Evolutionary conservation across 2,888 invertebrate genomes (phyloP).

Genomic region (Chrysodeixis includens): DNA sequence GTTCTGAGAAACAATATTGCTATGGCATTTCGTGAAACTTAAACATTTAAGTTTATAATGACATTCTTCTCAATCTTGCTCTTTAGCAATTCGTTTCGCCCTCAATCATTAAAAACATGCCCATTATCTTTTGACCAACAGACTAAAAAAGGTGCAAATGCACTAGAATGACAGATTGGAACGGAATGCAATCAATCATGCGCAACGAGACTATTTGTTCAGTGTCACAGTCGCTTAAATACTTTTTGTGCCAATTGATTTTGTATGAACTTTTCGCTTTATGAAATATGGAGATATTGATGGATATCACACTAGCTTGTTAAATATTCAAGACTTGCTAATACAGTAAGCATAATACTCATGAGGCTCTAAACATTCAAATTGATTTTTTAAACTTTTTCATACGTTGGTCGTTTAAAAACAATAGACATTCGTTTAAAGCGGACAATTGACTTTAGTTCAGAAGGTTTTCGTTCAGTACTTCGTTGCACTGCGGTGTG

Average conservation of each 20-base stretch:
- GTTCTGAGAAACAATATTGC: neutral
- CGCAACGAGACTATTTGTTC: conserved; percentile 18
- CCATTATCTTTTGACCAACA: neutral
- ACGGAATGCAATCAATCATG: conserved; percentile 34
- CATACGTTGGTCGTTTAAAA: neutral
- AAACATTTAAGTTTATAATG: neutral
- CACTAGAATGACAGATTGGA: conserved; percentile 14
- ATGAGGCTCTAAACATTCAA: neutral
- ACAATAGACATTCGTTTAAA: too few relatives aligned
- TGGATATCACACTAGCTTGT: neutral
- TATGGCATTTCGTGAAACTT: neutral
- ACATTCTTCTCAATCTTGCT: neutral
- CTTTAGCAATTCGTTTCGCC: neutral
- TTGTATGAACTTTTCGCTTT: conserved; percentile 11
- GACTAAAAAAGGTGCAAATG: neutral
- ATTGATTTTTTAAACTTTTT: too few relatives aligned
- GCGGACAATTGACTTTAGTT: too few relatives aligned
- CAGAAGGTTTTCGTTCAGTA: too few relatives aligned
- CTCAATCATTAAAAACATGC: neutral
- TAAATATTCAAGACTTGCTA: neutral
- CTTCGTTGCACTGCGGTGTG: too few relatives aligned
- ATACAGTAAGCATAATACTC: neutral
- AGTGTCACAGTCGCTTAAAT: conserved; percentile 14
- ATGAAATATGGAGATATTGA: conserved; percentile 25
- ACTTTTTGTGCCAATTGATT: conserved; percentile 11